These are phyloP conservation scores for Lytechinus variegatus DNA, from an alignment of 35 echinoderm and acorn worm species.

Conservation along the genomic window DNA sequence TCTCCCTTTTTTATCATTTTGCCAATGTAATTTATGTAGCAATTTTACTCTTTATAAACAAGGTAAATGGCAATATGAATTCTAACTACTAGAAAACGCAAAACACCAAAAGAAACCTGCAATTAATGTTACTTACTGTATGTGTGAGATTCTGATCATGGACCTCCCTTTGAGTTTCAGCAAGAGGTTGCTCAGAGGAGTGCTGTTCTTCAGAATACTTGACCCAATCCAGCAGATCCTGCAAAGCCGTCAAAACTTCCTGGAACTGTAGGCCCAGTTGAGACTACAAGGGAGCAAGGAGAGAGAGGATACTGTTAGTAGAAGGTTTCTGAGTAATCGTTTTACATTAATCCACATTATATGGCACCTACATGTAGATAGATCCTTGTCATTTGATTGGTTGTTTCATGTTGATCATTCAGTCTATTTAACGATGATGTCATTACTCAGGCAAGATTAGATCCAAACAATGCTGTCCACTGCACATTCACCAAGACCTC, in stretches of 20 bases:
- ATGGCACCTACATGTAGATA: too few relatives aligned
- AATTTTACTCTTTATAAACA: too few relatives aligned
- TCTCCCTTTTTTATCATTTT: too few relatives aligned
- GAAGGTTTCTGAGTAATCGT: not conserved
- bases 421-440: too few relatives aligned
- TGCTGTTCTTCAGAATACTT: slow-evolving; percentile 77
- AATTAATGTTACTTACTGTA: slow-evolving; percentile 57
- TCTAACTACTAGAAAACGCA: too few relatives aligned
- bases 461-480: too few relatives aligned
- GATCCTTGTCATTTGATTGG: too few relatives aligned
- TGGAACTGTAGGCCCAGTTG: slow-evolving; percentile 70
- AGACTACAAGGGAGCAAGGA: not conserved
- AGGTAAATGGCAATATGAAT: too few relatives aligned
- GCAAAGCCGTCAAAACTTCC: slow-evolving; percentile 58
- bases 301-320: not conserved
- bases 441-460: too few relatives aligned
- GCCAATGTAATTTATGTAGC: too few relatives aligned
- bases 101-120: not conserved
- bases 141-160: slow-evolving; percentile 65
- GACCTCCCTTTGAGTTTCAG: slow-evolving; percentile 57
- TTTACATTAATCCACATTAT: not conserved
- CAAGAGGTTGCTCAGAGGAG: slow-evolving; percentile 72
- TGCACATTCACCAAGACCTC: too few relatives aligned
- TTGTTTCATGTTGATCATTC: too few relatives aligned
- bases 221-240: slow-evolving; percentile 91